Base-by-base conservation (phyloP, 2,113 vertebrate genomes). In the Osmerus mordax region DNA sequence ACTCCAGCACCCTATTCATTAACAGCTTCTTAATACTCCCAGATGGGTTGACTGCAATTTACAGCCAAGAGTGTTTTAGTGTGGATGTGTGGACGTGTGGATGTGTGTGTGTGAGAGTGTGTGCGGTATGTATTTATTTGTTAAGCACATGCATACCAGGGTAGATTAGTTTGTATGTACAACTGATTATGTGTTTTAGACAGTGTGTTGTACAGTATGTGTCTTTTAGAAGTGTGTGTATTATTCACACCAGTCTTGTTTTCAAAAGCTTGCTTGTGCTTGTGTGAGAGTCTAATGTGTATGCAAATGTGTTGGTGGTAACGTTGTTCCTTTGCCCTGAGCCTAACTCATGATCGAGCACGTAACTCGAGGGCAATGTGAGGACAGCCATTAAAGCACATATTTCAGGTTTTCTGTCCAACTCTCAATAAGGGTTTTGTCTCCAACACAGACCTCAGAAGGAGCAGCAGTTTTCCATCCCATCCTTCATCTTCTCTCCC, bases 21-120 rank as follows among this genome's bases (percentile, higher is more conserved):
- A 91, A 91, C 83, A 87, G 87, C 82, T 84, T 87, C 84, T 87
- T 88, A 91, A 89, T 87, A 87, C 78, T 89, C 86, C 88, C 91
- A 92, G 87, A 91, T 89, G 85, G 89, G 80, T 80, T 21, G 72
- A 78, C 86, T 87, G 86, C 86, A 83, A 87, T 89, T 90, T 86
- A 89, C 74, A 74, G 78, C 78, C 25, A 28, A 60, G 23, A 25
- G 66, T 65, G 65, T 53, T 32, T 60, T 18, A 36, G 18, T 66
- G 56, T 67, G 76, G 82, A 67, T 69, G n/a, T 71, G 77, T 53
- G 73, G 60, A 18, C 19, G 70, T 28, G 16, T 29, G 63, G 82
- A 67, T 69, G n/a, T 71, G 77, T 53, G 73, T 25, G 70, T 28
- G 16, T 29, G 62, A 69, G 61, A 41, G 79, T 75, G 52, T 23